Conservation (phyloP, 2,113 vertebrate genomes). For the Phylloscopus whistleri region DNA sequence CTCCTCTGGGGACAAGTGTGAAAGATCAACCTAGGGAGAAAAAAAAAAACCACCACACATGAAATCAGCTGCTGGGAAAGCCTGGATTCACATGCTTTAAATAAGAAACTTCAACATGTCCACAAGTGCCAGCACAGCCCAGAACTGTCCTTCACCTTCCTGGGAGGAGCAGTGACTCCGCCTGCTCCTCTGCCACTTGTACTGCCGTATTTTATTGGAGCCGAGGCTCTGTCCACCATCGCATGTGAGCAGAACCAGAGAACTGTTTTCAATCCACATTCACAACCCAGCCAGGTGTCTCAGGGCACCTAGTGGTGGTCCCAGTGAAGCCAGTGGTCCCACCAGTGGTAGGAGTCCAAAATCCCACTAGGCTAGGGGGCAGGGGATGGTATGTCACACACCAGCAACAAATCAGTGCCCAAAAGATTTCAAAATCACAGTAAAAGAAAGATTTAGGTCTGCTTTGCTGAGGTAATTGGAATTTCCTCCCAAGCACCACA, state of each 20-base stretch:
- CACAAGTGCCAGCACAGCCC: background rate
- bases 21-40: slow-evolving; percentile 82
- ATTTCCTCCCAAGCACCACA: background rate
- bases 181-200: background rate
- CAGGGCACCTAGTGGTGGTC: background rate
- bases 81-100: background rate
- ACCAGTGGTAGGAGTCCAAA: background rate
- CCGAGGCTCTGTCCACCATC: background rate
- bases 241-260: background rate
- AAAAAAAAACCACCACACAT: background rate
- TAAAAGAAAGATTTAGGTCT: background rate
- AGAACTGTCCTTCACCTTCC: too few relatives aligned
- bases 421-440: background rate
- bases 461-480: background rate
- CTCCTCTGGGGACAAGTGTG: slow-evolving; percentile 91
- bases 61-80: background rate
- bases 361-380: background rate
- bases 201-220: background rate
- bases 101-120: accelerated
- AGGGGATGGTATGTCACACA: background rate
- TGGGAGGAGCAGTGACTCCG: accelerated
- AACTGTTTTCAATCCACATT: background rate
- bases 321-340: background rate
- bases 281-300: background rate
- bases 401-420: background rate